Conservation (phyloP, 2,113 vertebrate species). For the Ptyas mucosa region DNA sequence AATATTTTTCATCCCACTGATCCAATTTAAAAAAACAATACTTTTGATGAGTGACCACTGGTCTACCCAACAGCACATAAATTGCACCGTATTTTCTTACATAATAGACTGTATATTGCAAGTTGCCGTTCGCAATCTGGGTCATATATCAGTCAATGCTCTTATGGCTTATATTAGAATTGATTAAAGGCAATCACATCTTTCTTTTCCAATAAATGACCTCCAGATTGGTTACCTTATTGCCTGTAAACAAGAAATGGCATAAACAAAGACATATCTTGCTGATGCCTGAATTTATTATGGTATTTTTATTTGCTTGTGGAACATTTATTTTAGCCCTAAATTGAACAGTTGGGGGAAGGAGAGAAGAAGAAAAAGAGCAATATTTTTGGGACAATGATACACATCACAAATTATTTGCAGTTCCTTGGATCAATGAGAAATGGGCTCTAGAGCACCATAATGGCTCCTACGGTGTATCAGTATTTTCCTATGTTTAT, state of each 20-base stretch:
- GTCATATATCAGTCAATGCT: conserved; percentile 27
- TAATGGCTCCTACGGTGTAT: conserved; percentile 15
- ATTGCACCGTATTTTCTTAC: neutral
- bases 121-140: neutral
- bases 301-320: conserved; percentile 9
- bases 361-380: neutral
- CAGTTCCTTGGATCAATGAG: conserved; percentile 34
- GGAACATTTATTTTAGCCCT: neutral
- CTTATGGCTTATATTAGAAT: conserved; percentile 58
- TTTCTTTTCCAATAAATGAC: conserved; percentile 43
- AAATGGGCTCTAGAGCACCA: conserved; percentile 19
- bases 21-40: neutral
- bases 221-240: conserved; percentile 39
- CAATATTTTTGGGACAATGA: conserved; percentile 2
- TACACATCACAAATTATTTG: neutral
- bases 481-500: neutral
- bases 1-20: neutral
- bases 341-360: neutral
- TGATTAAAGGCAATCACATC: conserved; percentile 57
- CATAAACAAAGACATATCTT: conserved; percentile 30
- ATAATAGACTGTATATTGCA: neutral
- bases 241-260: neutral
- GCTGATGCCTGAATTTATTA: conserved; percentile 1
- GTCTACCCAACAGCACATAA: neutral
- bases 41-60: neutral